Conservation (phyloP, 2,888 invertebrate genomes). For the Agrypnus murinus region DNA sequence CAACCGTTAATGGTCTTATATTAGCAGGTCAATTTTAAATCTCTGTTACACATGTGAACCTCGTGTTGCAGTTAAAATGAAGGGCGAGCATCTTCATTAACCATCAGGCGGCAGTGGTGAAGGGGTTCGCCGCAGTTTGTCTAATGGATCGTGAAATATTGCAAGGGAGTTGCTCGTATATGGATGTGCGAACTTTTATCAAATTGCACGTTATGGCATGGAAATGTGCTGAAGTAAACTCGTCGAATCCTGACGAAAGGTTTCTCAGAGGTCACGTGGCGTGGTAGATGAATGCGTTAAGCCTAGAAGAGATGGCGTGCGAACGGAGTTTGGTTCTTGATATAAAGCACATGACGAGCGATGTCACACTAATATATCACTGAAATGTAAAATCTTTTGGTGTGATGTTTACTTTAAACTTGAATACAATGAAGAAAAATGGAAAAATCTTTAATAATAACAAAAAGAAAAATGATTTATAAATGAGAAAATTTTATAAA, state of each 20-base stretch:
- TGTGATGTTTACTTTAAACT: background rate
- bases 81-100: slow-evolving; percentile 21
- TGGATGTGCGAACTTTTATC: slow-evolving; percentile 48
- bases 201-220: slow-evolving; percentile 41
- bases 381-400: slow-evolving; percentile 6
- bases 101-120: slow-evolving; percentile 12
- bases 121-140: slow-evolving; percentile 34
- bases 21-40: slow-evolving; percentile 11
- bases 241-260: slow-evolving; percentile 43
- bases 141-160: slow-evolving; percentile 50
- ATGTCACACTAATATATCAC: slow-evolving; percentile 9
- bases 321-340: background rate
- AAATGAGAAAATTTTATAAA: too few relatives aligned
- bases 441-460: background rate
- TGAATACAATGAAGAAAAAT: background rate
- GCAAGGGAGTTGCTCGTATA: slow-evolving; percentile 37
- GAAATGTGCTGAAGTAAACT: slow-evolving; percentile 39
- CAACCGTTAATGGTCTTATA: slow-evolving; percentile 2
- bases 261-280: slow-evolving; percentile 33
- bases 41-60: slow-evolving; percentile 19
- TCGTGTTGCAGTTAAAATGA: background rate
- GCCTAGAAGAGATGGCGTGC: slow-evolving; percentile 19
- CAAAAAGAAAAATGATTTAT: background rate
- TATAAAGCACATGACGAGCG: slow-evolving; percentile 11
- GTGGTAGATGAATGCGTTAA: slow-evolving; percentile 40